Evolutionary conservation across 2,113 vertebrate species (phyloP).

Genomic region (Chelonoidis abingdonii): DNA sequence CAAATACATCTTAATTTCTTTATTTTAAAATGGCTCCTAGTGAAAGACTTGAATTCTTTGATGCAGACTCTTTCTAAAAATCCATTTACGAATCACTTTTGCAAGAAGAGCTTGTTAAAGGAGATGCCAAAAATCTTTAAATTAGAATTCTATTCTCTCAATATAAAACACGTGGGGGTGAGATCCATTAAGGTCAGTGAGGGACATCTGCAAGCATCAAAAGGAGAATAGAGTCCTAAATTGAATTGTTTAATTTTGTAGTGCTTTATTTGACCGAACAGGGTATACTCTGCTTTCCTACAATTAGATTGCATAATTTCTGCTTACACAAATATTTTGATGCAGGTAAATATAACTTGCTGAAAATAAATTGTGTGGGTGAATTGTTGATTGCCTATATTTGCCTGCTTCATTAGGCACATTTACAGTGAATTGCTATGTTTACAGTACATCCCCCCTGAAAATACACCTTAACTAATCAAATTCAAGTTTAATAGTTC

Average conservation of each 20-base stretch:
- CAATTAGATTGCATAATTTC: constrained; percentile 19
- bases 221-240: background rate
- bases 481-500: constrained; percentile 31
- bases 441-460: constrained; percentile 23
- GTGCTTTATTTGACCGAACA: background rate
- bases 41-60: background rate
- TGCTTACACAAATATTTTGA: constrained; percentile 1
- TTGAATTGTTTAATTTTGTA: background rate
- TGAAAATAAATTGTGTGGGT: constrained; percentile 22
- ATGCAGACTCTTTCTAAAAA: background rate
- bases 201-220: background rate
- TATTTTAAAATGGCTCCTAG: background rate
- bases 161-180: fast-evolving
- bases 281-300: background rate
- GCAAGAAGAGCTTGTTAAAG: background rate
- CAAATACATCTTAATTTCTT: background rate
- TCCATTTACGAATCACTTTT: background rate
- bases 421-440: background rate
- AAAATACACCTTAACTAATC: constrained; percentile 61
- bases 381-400: constrained; percentile 42
- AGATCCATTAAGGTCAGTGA: background rate
- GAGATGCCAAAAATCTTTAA: background rate
- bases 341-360: constrained; percentile 3
- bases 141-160: background rate
- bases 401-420: constrained; percentile 43